Conservation (phyloP, 2,797 vertebrate genomes). For the Gorsachius magnificus region DNA sequence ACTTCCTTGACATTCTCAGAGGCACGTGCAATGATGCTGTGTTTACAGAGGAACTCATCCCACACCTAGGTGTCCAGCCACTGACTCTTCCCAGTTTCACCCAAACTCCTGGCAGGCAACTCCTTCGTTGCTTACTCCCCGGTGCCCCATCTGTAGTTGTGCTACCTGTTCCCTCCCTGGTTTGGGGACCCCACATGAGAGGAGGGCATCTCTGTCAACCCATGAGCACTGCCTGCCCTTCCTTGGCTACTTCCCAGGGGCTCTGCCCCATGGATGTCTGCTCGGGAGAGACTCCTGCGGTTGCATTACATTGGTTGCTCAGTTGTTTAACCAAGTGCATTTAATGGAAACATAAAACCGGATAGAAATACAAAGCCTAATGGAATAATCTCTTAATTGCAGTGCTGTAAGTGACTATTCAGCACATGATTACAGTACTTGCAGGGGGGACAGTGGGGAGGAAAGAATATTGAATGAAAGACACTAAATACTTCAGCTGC, state of each 20-base stretch:
- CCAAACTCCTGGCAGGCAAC: neutral
- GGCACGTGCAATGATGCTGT: neutral
- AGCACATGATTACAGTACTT: slow-evolving; percentile 17
- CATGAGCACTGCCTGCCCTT: neutral
- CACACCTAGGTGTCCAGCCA: rapidly evolving
- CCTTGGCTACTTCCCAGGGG: neutral
- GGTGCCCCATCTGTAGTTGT: rapidly evolving
- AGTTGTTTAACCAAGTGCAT: slow-evolving; percentile 33
- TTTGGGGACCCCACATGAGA: neutral
- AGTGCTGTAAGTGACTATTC: neutral
- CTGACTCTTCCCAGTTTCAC: neutral
- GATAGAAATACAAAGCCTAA: slow-evolving; percentile 35
- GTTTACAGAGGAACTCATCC: neutral
- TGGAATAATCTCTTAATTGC: slow-evolving; percentile 48
- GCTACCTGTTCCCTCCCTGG: neutral
- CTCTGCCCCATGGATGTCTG: neutral
- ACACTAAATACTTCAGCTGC: slow-evolving; percentile 2
- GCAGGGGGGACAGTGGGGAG: neutral
- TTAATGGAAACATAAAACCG: slow-evolving; percentile 37
- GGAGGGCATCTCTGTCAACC: neutral
- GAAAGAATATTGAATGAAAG: slow-evolving; percentile 18
- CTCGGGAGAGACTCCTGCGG: rapidly evolving
- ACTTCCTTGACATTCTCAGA: neutral
- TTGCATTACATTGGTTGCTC: neutral
- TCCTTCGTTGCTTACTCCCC: neutral